A percentile compares a stretch with the other conserved stretches of the same genome.
These are phyloP conservation scores for Tadarida brasiliensis DNA, from an alignment of 2,797 vertebrate species.

Conservation along the genomic window DNA sequence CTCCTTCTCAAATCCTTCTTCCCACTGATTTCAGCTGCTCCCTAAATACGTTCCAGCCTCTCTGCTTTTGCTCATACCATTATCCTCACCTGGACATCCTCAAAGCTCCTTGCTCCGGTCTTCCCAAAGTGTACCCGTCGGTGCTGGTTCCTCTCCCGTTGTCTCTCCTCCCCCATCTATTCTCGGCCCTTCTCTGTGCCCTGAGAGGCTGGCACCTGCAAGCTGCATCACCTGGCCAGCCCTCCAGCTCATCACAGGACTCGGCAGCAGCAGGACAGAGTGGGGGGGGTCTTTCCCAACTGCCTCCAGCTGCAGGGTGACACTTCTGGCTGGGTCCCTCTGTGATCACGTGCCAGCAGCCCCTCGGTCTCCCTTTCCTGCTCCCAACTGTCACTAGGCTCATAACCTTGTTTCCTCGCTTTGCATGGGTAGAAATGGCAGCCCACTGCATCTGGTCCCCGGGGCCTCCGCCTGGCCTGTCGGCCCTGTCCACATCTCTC, in stretches of 20 bases:
- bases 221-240: neutral
- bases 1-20: neutral
- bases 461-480: neutral
- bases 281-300: neutral
- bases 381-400: neutral
- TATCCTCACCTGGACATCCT: neutral
- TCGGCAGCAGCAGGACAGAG: neutral
- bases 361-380: neutral
- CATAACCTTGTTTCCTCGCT: neutral
- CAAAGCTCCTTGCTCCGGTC: accelerated
- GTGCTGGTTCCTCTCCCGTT: neutral
- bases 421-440: neutral
- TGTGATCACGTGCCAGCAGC: neutral
- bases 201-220: neutral
- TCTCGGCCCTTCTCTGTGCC: neutral
- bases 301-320: accelerated
- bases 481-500: neutral
- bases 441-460: neutral
- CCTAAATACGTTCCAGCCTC: neutral
- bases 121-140: neutral
- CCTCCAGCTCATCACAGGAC: neutral
- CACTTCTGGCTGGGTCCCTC: neutral
- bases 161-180: neutral
- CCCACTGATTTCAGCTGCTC: neutral
- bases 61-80: neutral